Percentiles rank a stretch among this genome's conserved stretches.
Conservation (phyloP, 2,888 invertebrate species). For the Phasia obesa region DNA sequence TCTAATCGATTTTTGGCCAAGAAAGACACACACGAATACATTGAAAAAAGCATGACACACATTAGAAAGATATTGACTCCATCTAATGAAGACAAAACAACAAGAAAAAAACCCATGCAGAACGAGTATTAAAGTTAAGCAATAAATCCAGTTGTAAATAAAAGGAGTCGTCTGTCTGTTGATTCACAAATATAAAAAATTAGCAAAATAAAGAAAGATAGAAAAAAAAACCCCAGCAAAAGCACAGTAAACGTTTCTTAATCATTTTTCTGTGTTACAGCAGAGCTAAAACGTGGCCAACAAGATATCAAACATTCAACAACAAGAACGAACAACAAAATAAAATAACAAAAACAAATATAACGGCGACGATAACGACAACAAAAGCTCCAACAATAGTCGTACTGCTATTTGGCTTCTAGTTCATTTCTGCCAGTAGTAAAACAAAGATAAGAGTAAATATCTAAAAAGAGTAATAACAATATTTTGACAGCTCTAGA, state of each 20-base stretch:
- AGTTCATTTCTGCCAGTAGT: background rate
- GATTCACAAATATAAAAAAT: constrained; percentile 43
- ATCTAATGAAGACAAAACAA: constrained; percentile 42
- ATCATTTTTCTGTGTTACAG: constrained; percentile 46
- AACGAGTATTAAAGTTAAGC: constrained; percentile 45
- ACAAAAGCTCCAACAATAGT: background rate
- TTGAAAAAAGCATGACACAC: constrained; percentile 55
- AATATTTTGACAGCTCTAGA: constrained; percentile 48
- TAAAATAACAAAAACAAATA: constrained; percentile 11
- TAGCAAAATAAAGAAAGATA: constrained; percentile 14
- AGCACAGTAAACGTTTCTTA: constrained; percentile 57
- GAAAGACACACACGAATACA: constrained; percentile 32
- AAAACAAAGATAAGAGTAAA: constrained; percentile 11
- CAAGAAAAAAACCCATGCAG: constrained; percentile 3
- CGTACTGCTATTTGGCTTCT: background rate
- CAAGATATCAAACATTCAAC: constrained; percentile 25
- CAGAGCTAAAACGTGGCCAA: constrained; percentile 58
- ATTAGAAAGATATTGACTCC: constrained; percentile 45
- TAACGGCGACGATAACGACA: constrained; percentile 24
- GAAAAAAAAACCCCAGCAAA: no score
- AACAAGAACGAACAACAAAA: constrained; percentile 26
- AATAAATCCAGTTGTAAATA: constrained; percentile 63
- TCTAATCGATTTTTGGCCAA: constrained; percentile 62
- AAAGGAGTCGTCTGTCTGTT: constrained; percentile 67
- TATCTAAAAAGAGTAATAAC: background rate